These are phyloP conservation scores for Leucosticte australis DNA, from an alignment of 2,113 vertebrate genomes.

Conservation along the genomic window DNA sequence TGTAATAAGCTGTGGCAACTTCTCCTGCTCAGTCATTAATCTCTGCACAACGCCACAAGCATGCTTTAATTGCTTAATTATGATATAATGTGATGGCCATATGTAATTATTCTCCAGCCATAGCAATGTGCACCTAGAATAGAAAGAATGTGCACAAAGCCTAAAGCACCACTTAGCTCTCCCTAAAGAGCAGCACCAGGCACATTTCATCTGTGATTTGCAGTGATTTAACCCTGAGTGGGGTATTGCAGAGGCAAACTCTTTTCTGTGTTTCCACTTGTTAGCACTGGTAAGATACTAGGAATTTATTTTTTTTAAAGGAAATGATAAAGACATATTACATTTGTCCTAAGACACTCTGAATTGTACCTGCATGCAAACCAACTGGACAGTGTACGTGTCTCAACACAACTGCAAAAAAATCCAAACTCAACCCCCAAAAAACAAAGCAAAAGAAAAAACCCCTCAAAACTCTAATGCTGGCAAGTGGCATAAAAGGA, in stretches of 20 bases:
- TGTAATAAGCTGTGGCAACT: conserved; percentile 1
- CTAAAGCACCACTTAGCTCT: conserved; percentile 8
- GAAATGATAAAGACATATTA: neutral
- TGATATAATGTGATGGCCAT: conserved; percentile 25
- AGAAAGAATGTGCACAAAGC: neutral
- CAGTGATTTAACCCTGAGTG: neutral
- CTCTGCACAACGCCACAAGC: neutral
- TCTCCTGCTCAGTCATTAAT: conserved; percentile 29
- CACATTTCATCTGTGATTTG: neutral
- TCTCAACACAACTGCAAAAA: neutral
- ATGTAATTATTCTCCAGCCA: conserved; percentile 23
- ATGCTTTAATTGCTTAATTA: conserved; percentile 48
- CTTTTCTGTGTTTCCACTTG: neutral
- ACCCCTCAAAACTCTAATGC: neutral
- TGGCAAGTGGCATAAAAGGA: neutral
- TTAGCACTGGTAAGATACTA: neutral
- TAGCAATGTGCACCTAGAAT: neutral
- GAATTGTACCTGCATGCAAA: neutral
- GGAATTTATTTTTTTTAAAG: too few species aligned
- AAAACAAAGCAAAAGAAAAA: neutral
- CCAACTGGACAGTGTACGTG: neutral
- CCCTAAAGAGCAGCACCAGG: neutral
- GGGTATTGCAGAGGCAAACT: neutral
- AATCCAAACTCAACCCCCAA: neutral
- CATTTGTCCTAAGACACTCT: neutral